phyloP scores from a whole-genome alignment of 2,888 invertebrate species.

The Athalia circularis region DNA sequence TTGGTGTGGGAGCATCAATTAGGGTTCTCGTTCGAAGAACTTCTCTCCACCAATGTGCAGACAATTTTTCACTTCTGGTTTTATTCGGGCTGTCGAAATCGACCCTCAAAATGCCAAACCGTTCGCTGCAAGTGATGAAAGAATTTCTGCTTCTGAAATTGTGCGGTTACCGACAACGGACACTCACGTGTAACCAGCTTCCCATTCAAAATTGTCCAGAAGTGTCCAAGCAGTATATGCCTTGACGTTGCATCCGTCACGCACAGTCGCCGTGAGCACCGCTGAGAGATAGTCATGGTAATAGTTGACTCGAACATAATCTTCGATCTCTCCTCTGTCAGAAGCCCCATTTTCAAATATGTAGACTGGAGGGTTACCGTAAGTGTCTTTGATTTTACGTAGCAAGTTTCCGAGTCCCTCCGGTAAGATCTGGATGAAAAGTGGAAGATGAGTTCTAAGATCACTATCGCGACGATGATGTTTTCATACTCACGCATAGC shows the following conservation, averaged over 20 bases:
- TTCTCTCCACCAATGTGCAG: conserved; percentile 77
- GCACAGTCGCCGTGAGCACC: conserved; percentile 73
- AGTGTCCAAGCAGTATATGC: conserved; percentile 80
- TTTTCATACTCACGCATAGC: conserved; percentile 73
- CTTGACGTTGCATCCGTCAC: conserved; percentile 74
- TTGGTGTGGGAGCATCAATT: conserved; percentile 7
- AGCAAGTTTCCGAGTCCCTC: conserved; percentile 79
- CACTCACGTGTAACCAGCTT: conserved; percentile 77
- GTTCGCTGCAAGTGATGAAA: conserved; percentile 74
- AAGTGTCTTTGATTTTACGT: conserved; percentile 74
- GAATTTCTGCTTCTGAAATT: conserved; percentile 43
- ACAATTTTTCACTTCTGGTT: conserved; percentile 80
- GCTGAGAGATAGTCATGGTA: conserved; percentile 73
- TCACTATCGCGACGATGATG: not conserved
- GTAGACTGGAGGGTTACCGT: conserved; percentile 77
- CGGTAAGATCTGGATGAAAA: conserved; percentile 74
- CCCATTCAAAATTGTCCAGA: conserved; percentile 82
- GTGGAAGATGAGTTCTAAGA: conserved; percentile 53
- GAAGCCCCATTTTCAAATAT: conserved; percentile 79
- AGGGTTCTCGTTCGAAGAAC: conserved; percentile 49
- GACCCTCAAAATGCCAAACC: conserved; percentile 83
- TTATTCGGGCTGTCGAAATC: conserved; percentile 79
- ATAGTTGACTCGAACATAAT: conserved; percentile 70
- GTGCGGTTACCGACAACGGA: not conserved
- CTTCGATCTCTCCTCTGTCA: conserved; percentile 73